Conservation (phyloP, 2,888 invertebrate genomes). For the Hydrotaea cyrtoneurina region DNA sequence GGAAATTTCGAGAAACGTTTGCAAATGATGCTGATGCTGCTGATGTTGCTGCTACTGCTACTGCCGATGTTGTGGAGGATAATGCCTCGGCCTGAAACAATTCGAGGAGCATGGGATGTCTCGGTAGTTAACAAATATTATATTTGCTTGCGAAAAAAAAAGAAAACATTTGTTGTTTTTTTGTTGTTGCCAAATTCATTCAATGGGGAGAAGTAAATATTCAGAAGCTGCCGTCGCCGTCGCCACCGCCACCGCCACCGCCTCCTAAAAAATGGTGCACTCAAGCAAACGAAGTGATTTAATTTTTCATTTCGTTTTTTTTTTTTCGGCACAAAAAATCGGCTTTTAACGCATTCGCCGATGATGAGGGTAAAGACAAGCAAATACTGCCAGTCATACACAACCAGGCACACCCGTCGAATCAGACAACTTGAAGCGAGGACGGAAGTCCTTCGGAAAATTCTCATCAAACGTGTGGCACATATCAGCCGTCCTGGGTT, state of each 20-base stretch:
- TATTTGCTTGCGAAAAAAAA: constrained; percentile 42
- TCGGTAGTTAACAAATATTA: constrained; percentile 58
- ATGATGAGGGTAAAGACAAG: constrained; percentile 34
- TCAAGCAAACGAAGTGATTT: constrained; percentile 74
- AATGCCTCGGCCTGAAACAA: neutral
- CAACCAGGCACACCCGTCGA: neutral
- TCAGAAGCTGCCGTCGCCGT: constrained; percentile 20
- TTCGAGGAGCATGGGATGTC: constrained; percentile 44
- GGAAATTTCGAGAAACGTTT: constrained; percentile 24
- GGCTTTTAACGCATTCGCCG: constrained; percentile 20
- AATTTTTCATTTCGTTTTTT: constrained; percentile 54
- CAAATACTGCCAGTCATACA: constrained; percentile 2
- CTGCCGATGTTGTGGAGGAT: constrained; percentile 25
- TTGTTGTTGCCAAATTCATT: constrained; percentile 62
- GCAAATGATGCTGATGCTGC: constrained; percentile 14
- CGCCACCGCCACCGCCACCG: constrained; percentile 41
- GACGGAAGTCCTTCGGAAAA: neutral
- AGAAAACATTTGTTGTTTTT: constrained; percentile 57
- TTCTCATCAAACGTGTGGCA: neutral
- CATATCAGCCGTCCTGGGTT: neutral
- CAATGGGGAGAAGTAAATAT: constrained; percentile 4
- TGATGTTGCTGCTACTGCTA: neutral
- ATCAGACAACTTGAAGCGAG: neutral
- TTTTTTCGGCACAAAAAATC: constrained; percentile 34
- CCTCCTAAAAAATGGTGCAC: constrained; percentile 72